Evolutionary conservation across 2,888 invertebrate species (phyloP).

Genomic region (Rhopalosiphum nymphaeae): DNA sequence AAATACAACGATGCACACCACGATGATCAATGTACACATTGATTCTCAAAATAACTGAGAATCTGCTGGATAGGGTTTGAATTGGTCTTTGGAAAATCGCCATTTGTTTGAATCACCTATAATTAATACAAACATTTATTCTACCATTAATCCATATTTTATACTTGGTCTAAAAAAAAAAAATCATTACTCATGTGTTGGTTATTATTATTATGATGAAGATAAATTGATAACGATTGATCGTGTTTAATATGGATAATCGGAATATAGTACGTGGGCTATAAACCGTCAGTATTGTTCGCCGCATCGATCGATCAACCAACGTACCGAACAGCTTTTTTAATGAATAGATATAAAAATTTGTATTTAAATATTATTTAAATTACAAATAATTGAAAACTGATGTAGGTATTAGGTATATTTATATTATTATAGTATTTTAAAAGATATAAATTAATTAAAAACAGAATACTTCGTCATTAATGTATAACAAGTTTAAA

Average conservation of each 20-base stretch:
- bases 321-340: background rate
- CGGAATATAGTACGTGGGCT: background rate
- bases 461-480: background rate
- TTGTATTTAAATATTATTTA: background rate
- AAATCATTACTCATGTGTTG: background rate
- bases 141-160: constrained; percentile 2
- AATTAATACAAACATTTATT: constrained; percentile 45
- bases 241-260: background rate
- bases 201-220: background rate
- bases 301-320: background rate
- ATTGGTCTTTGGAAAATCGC: constrained; percentile 64
- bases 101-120: constrained; percentile 62
- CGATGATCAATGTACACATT: background rate
- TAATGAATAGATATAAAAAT: too few relatives aligned
- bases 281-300: background rate
- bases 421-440: too few relatives aligned
- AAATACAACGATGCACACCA: constrained; percentile 37
- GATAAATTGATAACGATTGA: background rate
- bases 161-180: background rate
- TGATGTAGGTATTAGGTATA: too few relatives aligned
- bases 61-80: constrained; percentile 61
- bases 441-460: background rate
- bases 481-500: background rate
- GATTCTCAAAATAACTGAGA: constrained; percentile 57
- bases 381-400: background rate